Base-by-base conservation (phyloP, 64 coral and sea anemone species). In the Stylophora pistillata region DNA sequence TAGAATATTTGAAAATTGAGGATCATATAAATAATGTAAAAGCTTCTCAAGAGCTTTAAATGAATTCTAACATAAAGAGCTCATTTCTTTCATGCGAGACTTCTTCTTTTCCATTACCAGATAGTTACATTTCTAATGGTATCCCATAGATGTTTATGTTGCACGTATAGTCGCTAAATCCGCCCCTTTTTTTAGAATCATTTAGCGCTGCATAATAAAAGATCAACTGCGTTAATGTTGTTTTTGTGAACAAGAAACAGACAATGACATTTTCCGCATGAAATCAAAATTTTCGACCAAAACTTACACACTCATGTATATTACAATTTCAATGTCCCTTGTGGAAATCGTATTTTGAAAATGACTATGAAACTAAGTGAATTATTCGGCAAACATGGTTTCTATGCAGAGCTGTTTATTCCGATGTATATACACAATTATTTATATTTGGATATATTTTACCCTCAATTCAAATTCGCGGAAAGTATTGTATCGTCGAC, bases 161-260 rank as follows among this genome's bases (percentile, higher is more conserved):
- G 17, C 12, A 59, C 17, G 56, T 29, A 47, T 47, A 60, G 13
- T 55, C 4, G 26, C 20, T 1, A 31, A 32, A 26, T 10, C 77
- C 55, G 15, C 56, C 77, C 55, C 27, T 30, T 79, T 61, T 61
- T 9, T 47, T 3, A 47, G 37, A 59, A 18, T 26, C 59, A 56
- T 79, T 79, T 79, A 79, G 59, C 13, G 58, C 32, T 18, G 10
- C 15, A 56, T 28, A 13, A 79, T 79, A 56, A 59, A 79, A 79
- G 56, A 79, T 58, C 30, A 58, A 79, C 59, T 60, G 27, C 31
- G 9, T 9, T 33, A 32, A 60, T 60, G 9, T 53, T 59, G 47
- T 59, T 79, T 79, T 79, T 1, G 31, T 16, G 18, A 20, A 25
- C 15, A 13, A 31, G 30, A 56, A 58, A 58, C 10, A 55, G 26